Conservation (phyloP, 2,888 invertebrate species). For the Eupithecia vulgata region DNA sequence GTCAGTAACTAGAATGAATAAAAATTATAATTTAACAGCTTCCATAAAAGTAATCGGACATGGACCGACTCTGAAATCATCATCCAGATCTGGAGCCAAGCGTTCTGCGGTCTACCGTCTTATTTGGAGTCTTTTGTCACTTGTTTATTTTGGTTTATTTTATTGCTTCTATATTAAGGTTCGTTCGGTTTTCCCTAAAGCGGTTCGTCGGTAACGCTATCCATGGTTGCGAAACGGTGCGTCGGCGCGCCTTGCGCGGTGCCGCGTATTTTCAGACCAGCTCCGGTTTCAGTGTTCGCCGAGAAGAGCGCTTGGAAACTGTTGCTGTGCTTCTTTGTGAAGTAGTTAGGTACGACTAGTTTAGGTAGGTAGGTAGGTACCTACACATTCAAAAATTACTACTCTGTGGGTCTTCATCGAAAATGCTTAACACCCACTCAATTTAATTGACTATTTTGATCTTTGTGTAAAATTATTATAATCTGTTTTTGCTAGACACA, state of each 20-base stretch:
- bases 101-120: constrained; percentile 20
- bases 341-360: neutral
- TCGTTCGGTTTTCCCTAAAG: constrained; percentile 24
- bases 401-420: neutral
- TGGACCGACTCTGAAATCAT: neutral
- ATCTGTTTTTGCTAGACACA: neutral
- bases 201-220: constrained; percentile 31
- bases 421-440: neutral
- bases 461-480: neutral
- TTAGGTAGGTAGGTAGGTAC: too few species aligned
- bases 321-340: neutral
- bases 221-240: constrained; percentile 61
- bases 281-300: constrained; percentile 57
- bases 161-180: constrained; percentile 23
- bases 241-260: constrained; percentile 54
- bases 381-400: neutral
- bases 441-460: neutral
- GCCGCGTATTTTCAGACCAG: constrained; percentile 59
- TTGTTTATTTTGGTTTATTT: constrained; percentile 25
- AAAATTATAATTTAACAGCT: neutral
- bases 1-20: neutral
- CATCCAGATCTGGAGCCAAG: constrained; percentile 7
- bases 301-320: constrained; percentile 4
- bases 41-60: neutral
- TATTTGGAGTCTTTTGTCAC: constrained; percentile 25